A percentile compares a stretch with the other conserved stretches of the same genome.
Evolutionary conservation across 1,140 invertebrate species (phyloP).

Genomic region (Philotrypesis tridentata): DNA sequence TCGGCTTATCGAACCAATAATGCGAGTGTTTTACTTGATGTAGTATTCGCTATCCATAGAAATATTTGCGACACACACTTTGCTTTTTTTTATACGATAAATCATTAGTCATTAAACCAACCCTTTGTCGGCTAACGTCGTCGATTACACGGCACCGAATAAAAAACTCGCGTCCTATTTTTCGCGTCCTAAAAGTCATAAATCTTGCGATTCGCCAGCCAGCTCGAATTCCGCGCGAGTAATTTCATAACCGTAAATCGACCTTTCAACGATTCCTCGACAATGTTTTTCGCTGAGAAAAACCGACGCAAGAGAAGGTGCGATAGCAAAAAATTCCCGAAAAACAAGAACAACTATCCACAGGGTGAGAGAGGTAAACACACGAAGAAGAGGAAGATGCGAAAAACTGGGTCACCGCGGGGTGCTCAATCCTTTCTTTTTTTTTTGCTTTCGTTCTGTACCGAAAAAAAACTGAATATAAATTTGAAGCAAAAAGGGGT

Average conservation of each 20-base stretch:
- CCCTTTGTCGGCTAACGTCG: not conserved
- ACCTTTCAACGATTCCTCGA: slow-evolving; percentile 68
- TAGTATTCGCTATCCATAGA: not conserved
- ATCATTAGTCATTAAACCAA: slow-evolving; percentile 21
- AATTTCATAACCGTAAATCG: slow-evolving; percentile 72
- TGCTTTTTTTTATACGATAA: not conserved
- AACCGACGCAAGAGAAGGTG: slow-evolving; percentile 34
- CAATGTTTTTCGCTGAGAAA: slow-evolving; percentile 48
- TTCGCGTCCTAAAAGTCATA: slow-evolving; percentile 49
- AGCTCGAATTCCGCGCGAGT: slow-evolving; percentile 66
- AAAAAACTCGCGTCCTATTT: slow-evolving; percentile 44
- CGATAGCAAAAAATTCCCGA: not conserved
- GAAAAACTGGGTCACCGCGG: slow-evolving; percentile 26
- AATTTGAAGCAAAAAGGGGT: slow-evolving; percentile 66
- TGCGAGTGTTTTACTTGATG: not conserved
- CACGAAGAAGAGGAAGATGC: slow-evolving; percentile 17
- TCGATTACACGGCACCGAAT: slow-evolving; percentile 12
- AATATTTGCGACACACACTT: not conserved
- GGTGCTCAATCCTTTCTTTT: slow-evolving; percentile 2
- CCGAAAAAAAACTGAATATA: slow-evolving; percentile 60
- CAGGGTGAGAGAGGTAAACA: slow-evolving; percentile 38
- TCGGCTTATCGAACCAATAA: not conserved
- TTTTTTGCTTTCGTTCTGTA: too few relatives aligned
- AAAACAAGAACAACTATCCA: not conserved
- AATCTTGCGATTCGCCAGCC: slow-evolving; percentile 48